A percentile compares a stretch with the other conserved stretches of the same genome.
Conservation (phyloP, 1,140 invertebrate species). For the Globodera rostochiensis region DNA sequence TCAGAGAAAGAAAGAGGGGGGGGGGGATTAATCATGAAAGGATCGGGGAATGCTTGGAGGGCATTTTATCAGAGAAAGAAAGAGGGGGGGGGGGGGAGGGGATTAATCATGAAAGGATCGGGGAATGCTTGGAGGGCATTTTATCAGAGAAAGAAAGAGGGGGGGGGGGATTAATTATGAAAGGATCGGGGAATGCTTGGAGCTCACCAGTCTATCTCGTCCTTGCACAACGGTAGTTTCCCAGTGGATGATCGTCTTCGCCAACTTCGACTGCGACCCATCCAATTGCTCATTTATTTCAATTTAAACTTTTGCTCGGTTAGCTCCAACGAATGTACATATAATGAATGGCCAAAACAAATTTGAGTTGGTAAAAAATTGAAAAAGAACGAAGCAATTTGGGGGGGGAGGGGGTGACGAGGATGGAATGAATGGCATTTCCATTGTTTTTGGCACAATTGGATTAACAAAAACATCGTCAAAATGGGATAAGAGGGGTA, state of each 20-base stretch:
- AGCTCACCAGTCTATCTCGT: neutral
- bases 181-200: too few species aligned
- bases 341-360: neutral
- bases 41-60: too few species aligned
- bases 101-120: neutral
- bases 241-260: neutral
- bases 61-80: neutral
- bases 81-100: neutral
- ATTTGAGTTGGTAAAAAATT: neutral
- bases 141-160: too few species aligned
- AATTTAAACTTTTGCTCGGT: neutral
- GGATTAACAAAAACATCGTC: neutral
- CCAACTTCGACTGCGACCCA: conserved; percentile 10
- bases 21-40: neutral
- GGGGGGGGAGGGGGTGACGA: neutral
- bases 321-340: neutral
- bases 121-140: neutral
- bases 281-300: neutral
- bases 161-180: too few species aligned
- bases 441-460: neutral
- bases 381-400: neutral
- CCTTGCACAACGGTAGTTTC: neutral
- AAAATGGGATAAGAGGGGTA: neutral
- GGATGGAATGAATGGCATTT: neutral
- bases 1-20: neutral